Evolutionary conservation across 2,797 vertebrate genomes (phyloP).

Genomic region (Argentina silus): DNA sequence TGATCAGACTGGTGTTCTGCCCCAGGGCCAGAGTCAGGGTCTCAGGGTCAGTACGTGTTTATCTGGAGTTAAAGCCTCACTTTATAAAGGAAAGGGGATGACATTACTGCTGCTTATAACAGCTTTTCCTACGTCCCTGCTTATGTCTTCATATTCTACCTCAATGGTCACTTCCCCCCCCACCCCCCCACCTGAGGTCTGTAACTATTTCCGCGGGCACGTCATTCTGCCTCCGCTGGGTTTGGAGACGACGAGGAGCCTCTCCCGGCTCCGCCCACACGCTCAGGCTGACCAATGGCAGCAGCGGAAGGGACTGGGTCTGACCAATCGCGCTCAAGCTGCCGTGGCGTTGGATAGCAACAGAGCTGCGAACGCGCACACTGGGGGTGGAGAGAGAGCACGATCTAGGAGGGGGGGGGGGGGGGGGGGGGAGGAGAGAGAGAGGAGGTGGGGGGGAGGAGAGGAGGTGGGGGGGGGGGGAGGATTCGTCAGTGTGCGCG

Average conservation of each 20-base stretch:
- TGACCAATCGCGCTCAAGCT: conserved; percentile 75
- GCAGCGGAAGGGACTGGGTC: conserved; percentile 46
- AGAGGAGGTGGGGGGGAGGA: conserved; percentile 28
- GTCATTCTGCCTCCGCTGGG: conserved; percentile 75
- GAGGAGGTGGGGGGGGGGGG: conserved; percentile 8
- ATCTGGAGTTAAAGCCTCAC: too few species aligned
- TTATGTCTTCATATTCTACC: conserved; percentile 9
- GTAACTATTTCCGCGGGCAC: conserved; percentile 79
- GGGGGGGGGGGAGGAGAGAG: conserved; percentile 26
- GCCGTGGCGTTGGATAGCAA: conserved; percentile 84
- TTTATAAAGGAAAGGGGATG: too few species aligned
- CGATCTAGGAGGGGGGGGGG: conserved; percentile 48
- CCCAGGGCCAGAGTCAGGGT: too few species aligned
- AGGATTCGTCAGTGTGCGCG: conserved; percentile 39
- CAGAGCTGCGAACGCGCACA: conserved; percentile 75
- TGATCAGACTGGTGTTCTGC: too few species aligned
- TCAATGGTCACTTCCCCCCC: conserved; percentile 28
- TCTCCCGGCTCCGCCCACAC: conserved; percentile 69
- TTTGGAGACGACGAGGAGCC: conserved; percentile 66
- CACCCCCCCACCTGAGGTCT: conserved; percentile 78
- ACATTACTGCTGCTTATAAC: conserved; percentile 39
- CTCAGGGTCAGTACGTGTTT: too few species aligned
- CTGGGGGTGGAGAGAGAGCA: conserved; percentile 61
- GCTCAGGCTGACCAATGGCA: conserved; percentile 67
- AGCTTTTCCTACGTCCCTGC: conserved; percentile 27